phyloP scores from a whole-genome alignment of 2,797 vertebrate species.

The Fringilla coelebs region DNA sequence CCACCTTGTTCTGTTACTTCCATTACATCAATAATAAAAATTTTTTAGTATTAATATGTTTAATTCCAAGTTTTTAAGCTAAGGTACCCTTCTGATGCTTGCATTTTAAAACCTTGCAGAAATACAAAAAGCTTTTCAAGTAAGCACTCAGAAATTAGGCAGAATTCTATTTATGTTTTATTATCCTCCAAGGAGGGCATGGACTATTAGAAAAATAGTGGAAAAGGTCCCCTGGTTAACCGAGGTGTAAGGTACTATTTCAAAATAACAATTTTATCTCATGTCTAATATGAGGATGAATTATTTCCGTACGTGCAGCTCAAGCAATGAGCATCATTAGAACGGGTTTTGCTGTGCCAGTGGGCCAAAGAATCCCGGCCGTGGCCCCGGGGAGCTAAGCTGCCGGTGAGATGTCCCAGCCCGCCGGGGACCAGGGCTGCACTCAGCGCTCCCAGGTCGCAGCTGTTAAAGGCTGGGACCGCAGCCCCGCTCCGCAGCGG shows the following conservation, averaged over 20 bases:
- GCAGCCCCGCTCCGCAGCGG: accelerated
- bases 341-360: accelerated
- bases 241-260: background rate
- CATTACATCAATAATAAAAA: background rate
- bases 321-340: accelerated
- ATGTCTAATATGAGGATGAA: accelerated
- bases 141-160: background rate
- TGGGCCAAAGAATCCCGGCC: accelerated
- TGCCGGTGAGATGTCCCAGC: background rate
- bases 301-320: accelerated
- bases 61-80: background rate
- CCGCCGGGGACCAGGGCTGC: background rate
- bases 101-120: background rate
- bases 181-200: too few species aligned
- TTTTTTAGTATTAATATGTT: background rate
- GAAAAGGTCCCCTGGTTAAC: background rate
- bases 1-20: background rate
- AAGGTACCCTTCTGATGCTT: background rate
- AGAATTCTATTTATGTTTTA: background rate
- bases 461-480: background rate
- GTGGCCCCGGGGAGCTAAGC: background rate
- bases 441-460: accelerated
- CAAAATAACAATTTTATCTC: background rate
- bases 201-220: background rate
- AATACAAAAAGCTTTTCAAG: background rate